A percentile compares a stretch with the other conserved stretches of the same genome.
phyloP scores from a whole-genome alignment of 1,140 invertebrate genomes.

The Eumeta japonica region DNA sequence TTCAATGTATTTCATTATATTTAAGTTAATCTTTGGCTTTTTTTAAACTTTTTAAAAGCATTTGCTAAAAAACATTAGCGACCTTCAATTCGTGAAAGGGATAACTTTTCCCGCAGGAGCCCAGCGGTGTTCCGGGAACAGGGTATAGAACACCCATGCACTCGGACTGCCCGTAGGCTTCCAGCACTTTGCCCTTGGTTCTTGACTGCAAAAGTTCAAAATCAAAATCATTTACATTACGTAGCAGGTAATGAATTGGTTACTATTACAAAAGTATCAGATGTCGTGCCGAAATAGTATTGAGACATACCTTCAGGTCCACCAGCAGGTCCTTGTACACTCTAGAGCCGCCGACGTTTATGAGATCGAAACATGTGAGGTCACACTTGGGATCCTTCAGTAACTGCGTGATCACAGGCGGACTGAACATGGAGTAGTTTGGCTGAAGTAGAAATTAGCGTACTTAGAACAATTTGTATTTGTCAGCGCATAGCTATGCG shows the following conservation, averaged over 20 bases:
- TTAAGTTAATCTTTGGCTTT: too few relatives aligned
- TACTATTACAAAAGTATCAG: neutral
- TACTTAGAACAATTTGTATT: too few relatives aligned
- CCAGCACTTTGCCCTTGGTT: conserved; percentile 10
- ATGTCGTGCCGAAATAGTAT: conserved; percentile 7
- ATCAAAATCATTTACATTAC: conserved; percentile 3
- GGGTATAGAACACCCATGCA: neutral
- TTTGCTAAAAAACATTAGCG: neutral
- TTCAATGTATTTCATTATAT: conserved; percentile 1
- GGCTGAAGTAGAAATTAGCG: too few relatives aligned
- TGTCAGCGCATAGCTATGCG: too few relatives aligned
- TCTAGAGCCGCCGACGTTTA: conserved; percentile 11
- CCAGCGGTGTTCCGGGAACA: neutral
- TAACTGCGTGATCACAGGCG: conserved; percentile 3
- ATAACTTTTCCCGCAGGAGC: too few relatives aligned
- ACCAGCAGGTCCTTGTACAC: conserved; percentile 7
- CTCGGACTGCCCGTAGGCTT: conserved; percentile 5
- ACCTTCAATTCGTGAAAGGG: too few relatives aligned
- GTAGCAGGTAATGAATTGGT: neutral
- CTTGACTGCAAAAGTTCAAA: conserved; percentile 11
- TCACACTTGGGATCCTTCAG: conserved; percentile 16
- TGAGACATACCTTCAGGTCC: conserved; percentile 9
- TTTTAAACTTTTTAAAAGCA: neutral
- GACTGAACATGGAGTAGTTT: conserved; percentile 2
- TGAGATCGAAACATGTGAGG: conserved; percentile 11